A percentile compares a stretch with the other conserved stretches of the same genome.
Conservation (phyloP, 2,888 invertebrate species). For the Heteromurus nitidus region DNA sequence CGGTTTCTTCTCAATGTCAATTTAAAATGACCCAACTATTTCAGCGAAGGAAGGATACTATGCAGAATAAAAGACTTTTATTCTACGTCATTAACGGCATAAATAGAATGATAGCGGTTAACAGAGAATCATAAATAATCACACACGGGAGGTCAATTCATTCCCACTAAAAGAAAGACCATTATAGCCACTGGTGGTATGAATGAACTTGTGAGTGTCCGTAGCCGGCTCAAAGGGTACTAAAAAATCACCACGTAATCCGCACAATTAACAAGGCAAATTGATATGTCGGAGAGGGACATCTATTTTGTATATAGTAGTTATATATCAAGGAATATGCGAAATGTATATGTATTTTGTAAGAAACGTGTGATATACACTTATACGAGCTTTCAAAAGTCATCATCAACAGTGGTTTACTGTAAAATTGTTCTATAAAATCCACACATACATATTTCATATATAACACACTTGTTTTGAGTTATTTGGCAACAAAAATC, state of each 20-base stretch:
- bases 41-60: neutral
- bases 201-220: slow-evolving; percentile 43
- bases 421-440: neutral
- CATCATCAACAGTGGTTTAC: too few relatives aligned
- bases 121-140: slow-evolving; percentile 18
- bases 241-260: too few relatives aligned
- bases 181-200: slow-evolving; percentile 9
- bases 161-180: slow-evolving; percentile 7
- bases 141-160: slow-evolving; percentile 30
- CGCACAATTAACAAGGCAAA: too few relatives aligned
- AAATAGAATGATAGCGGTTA: slow-evolving; percentile 18
- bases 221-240: too few relatives aligned
- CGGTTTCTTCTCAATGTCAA: slow-evolving; percentile 1
- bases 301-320: too few relatives aligned
- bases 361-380: too few relatives aligned
- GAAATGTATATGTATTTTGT: too few relatives aligned
- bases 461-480: slow-evolving; percentile 12
- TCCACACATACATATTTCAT: neutral
- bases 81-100: slow-evolving; percentile 17
- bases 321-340: too few relatives aligned
- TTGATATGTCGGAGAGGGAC: too few relatives aligned
- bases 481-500: slow-evolving; percentile 45
- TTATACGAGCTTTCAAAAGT: too few relatives aligned
- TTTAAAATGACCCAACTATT: neutral
- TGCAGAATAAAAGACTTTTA: neutral